Base-by-base conservation (phyloP, 2,888 invertebrate genomes). In the Brachyopa scutellaris region DNA sequence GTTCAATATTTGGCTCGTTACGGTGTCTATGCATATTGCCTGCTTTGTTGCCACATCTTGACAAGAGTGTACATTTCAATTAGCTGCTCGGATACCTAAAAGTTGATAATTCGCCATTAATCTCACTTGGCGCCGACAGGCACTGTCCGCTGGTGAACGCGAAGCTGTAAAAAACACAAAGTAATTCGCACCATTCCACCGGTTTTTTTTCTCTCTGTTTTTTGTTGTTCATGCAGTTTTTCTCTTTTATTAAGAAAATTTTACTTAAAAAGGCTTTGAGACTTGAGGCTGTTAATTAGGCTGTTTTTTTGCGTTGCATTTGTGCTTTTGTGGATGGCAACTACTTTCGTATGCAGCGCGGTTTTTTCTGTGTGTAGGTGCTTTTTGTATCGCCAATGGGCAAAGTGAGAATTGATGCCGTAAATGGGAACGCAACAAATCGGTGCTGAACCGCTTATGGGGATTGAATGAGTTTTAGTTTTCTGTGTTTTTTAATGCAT, bases 11-110 rank as follows among this genome's bases (percentile, higher is more conserved):
- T 73, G 73, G 53, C 36, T 51, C 38, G 66, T 38, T 21, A 61
- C 8, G 42, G 66, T 53, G 62, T 26, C 11, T 38, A 7, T 21
- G 15, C 23, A 38, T 26, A 13, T 57, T 61, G 19, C 15, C 11
- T 6, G 26, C 26, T 6, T 26, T 26, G 6, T 74, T 67, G 61
- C 55, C 74, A 79, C 79, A 62, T 67, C 61, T 53, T 55, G 51
- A 53, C 73, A 62, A 55, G 47, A 47, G 76, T 76, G 57, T 76
- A 76, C 69, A 69, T 76, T 80, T 80, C 80, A 80, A 80, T 80
- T 80, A 80, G 76, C 62, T 47, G 31, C 19, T 23, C 26, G 55
- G 23, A 53, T 72, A 45, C 61, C 73, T 62, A 53, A 45, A 61
- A 69, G 49, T 64, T 64, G 57, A 57, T 69, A 76, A 64, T 33